phyloP scores from a whole-genome alignment of 2,888 invertebrate genomes.

The Lithodes maja region DNA sequence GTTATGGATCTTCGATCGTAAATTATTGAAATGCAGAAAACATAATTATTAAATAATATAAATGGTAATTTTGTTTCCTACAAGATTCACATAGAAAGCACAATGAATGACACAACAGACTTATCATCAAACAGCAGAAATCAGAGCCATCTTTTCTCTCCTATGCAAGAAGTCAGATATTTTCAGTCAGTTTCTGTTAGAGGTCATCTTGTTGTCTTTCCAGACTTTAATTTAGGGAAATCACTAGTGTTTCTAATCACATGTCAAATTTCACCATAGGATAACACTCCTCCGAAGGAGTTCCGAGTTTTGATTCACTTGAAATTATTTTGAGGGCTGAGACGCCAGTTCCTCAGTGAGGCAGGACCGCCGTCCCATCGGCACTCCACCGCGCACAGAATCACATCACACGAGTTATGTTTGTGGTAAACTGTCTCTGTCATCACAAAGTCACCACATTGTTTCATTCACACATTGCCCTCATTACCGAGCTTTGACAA shows the following conservation, averaged over 20 bases:
- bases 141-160: conserved; percentile 61
- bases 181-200: conserved; percentile 41
- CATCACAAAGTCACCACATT: conserved; percentile 49
- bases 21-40: conserved; percentile 60
- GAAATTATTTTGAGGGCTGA: conserved; percentile 59
- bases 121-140: conserved; percentile 68
- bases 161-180: conserved; percentile 63
- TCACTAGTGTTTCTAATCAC: conserved; percentile 65
- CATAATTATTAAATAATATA: conserved; percentile 60
- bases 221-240: conserved; percentile 52
- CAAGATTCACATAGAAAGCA: conserved; percentile 69
- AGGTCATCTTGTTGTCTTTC: conserved; percentile 52
- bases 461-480: conserved; percentile 56
- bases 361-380: conserved; percentile 61
- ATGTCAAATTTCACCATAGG: conserved; percentile 61
- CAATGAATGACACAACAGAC: conserved; percentile 69
- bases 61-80: conserved; percentile 67
- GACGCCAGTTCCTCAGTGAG: conserved; percentile 58
- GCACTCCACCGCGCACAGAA: conserved; percentile 55
- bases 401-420: conserved; percentile 54
- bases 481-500: conserved; percentile 60
- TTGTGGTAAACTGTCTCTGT: conserved; percentile 61
- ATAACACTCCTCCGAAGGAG: conserved; percentile 55
- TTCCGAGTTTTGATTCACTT: conserved; percentile 66
- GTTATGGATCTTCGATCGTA: conserved; percentile 56